phyloP scores from a whole-genome alignment of 2,888 invertebrate genomes.

The Phaonia tiefii region DNA sequence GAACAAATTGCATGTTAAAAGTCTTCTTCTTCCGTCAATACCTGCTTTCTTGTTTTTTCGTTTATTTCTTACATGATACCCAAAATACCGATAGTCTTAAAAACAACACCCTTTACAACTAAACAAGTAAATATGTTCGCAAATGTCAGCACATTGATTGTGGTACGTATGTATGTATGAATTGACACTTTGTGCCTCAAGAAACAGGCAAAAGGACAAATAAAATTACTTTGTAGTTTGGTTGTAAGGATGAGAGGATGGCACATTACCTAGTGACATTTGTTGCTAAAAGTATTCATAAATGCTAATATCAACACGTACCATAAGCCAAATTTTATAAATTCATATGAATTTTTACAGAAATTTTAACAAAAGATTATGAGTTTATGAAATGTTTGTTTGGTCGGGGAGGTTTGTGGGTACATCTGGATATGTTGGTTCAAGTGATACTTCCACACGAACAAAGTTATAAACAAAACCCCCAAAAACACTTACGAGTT shows the following conservation, averaged over 20 bases:
- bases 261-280: conserved; percentile 69
- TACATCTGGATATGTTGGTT: conserved; percentile 37
- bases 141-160: too few species aligned
- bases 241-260: conserved; percentile 44
- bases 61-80: too few species aligned
- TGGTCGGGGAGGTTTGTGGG: conserved; percentile 41
- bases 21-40: too few species aligned
- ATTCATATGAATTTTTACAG: conserved; percentile 63
- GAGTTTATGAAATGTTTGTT: conserved; percentile 59
- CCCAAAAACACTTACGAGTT: conserved; percentile 64
- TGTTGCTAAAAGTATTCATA: conserved; percentile 75
- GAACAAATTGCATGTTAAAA: too few species aligned
- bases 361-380: conserved; percentile 60
- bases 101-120: too few species aligned
- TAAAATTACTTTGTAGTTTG: conserved; percentile 17
- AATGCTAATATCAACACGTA: conserved; percentile 78
- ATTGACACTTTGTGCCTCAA: conserved; percentile 16
- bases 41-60: too few species aligned
- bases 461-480: neutral
- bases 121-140: too few species aligned
- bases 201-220: conserved; percentile 23
- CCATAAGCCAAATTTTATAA: too few species aligned
- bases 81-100: too few species aligned
- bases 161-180: too few species aligned
- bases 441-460: conserved; percentile 28